Percentiles rank a stretch among this genome's conserved stretches.
phyloP scores from a whole-genome alignment of 2,888 invertebrate species.

The Coelinius sp. region DNA sequence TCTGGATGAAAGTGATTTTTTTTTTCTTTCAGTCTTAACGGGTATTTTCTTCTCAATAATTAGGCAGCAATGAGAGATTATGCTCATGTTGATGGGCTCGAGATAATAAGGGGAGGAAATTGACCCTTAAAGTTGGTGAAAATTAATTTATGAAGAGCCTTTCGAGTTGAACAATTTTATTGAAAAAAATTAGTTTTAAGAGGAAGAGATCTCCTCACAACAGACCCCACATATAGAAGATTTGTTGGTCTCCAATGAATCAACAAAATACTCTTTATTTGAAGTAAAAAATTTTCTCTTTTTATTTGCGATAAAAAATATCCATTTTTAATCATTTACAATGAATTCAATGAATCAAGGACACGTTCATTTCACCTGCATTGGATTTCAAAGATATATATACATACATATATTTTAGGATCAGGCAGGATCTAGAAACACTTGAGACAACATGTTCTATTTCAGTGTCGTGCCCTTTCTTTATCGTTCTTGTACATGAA shows the following conservation, averaged over 20 bases:
- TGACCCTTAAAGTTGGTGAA: constrained; percentile 29
- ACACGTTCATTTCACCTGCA: background rate
- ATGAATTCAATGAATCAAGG: too few species aligned
- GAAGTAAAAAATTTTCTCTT: too few species aligned
- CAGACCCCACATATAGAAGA: too few species aligned
- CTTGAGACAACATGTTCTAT: background rate
- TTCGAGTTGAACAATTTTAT: too few species aligned
- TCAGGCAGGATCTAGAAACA: too few species aligned
- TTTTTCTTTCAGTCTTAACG: background rate
- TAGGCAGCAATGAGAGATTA: background rate
- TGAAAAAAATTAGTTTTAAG: too few species aligned
- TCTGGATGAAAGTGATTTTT: constrained; percentile 24
- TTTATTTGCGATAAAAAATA: too few species aligned
- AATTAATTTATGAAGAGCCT: too few species aligned
- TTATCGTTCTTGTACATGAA: background rate
- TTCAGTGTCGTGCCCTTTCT: background rate
- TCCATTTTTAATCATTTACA: too few species aligned
- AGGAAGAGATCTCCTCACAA: too few species aligned
- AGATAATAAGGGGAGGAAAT: background rate
- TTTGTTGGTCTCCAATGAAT: too few species aligned
- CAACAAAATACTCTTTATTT: too few species aligned
- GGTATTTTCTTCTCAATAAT: background rate
- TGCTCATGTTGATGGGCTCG: background rate
- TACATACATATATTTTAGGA: background rate
- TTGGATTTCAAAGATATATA: background rate